phyloP scores from a whole-genome alignment of 2,113 vertebrate species.

The Gobiocypris rarus region DNA sequence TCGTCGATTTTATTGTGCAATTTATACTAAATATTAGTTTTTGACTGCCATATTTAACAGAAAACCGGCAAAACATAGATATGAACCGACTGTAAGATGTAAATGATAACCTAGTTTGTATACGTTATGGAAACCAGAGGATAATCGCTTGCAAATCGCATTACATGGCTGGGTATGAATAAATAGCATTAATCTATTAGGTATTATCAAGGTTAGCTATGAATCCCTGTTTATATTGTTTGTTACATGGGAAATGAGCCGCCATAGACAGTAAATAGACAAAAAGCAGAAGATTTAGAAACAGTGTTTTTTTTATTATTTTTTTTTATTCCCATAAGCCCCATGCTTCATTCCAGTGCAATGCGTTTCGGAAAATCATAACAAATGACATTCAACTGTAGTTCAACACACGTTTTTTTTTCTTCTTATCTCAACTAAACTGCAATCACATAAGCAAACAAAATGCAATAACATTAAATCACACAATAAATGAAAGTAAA shows the following conservation, averaged over 20 bases:
- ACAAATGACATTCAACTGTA: background rate
- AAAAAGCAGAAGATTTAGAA: background rate
- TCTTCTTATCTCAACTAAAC: background rate
- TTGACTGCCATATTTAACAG: background rate
- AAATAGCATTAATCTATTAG: background rate
- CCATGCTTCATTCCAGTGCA: background rate
- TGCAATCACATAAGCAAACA: background rate
- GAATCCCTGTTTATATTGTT: background rate
- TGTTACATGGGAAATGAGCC: background rate
- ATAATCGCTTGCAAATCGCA: constrained; percentile 24
- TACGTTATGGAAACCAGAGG: constrained; percentile 14
- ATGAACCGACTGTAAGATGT: background rate
- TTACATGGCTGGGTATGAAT: constrained; percentile 22
- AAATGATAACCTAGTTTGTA: constrained; percentile 15
- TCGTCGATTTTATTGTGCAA: background rate
- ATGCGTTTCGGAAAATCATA: background rate
- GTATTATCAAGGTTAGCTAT: constrained; percentile 42
- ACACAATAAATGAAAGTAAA: background rate
- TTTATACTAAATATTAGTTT: background rate
- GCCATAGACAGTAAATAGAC: background rate
- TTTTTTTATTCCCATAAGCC: background rate
- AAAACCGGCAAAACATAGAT: background rate
- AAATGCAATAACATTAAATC: background rate
- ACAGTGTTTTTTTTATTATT: background rate
- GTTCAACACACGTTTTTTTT: background rate